phyloP scores from a whole-genome alignment of 2,888 invertebrate species.

The Synanthedon tipuliformis region DNA sequence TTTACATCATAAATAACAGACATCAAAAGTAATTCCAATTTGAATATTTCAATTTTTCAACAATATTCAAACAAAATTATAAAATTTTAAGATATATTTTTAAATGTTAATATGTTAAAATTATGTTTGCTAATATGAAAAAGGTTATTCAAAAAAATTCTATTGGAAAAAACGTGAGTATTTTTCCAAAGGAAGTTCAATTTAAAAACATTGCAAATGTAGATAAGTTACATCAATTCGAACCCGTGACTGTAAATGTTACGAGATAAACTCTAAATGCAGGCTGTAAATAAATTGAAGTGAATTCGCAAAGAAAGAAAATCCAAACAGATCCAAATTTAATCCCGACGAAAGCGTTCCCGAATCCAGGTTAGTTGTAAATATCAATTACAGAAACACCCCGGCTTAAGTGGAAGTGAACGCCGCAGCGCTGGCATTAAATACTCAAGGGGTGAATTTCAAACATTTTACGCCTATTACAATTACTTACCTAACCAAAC shows the following conservation, averaged over 20 bases:
- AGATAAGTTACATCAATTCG: background rate
- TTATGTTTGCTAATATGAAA: too few relatives aligned
- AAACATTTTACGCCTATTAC: constrained; percentile 3
- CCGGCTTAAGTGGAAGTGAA: constrained; percentile 35
- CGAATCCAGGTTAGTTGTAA: constrained; percentile 67
- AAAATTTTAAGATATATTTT: too few relatives aligned
- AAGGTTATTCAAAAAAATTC: too few relatives aligned
- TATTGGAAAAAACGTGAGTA: too few relatives aligned
- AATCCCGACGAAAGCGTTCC: constrained; percentile 53
- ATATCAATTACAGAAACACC: constrained; percentile 68
- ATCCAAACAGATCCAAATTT: constrained; percentile 58
- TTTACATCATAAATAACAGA: too few relatives aligned
- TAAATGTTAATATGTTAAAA: too few relatives aligned
- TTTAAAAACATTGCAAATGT: too few relatives aligned
- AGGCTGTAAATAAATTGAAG: constrained; percentile 56
- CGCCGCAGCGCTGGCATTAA: background rate
- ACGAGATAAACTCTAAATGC: constrained; percentile 6
- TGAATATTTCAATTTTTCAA: too few relatives aligned
- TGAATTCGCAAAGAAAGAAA: constrained; percentile 47
- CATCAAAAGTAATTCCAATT: too few relatives aligned
- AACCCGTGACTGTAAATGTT: background rate
- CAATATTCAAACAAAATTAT: too few relatives aligned
- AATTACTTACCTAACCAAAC: background rate
- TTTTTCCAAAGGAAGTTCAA: too few relatives aligned
- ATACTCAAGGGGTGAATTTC: constrained; percentile 22